Evolutionary conservation across 1,140 invertebrate species (phyloP), one percentile per base, ranked within the genome.

Genomic region (Macrocentrus cingulum): DNA sequence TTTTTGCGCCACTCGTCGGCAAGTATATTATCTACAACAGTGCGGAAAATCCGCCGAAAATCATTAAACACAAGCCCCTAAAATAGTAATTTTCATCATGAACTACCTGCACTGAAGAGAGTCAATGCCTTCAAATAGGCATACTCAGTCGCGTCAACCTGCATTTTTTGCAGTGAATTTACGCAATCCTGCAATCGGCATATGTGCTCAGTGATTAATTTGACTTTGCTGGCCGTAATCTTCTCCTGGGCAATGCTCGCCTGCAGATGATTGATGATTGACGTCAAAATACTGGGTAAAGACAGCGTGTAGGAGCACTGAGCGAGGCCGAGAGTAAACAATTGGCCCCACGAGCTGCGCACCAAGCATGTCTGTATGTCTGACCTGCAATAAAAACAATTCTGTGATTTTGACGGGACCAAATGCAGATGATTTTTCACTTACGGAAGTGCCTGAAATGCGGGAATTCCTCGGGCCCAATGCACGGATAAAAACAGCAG

Each of bases 261-360:
- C 75, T 87, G 84, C 36, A 87, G 71, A 67, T 87, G 85, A 69
- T 84, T 88, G 55, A 92, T 84, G 63, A 96, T 88, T 45, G 91
- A 91, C 29, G 86, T 86, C 39, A 96, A 80, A 66, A 96, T 94
- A 56, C 88, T 91, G 23, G 87, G 81, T 42, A 95, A 80, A 29
- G 90, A 91, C 69, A 96, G 81, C 42, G 87, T 84, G 20, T 90
- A 84, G 9, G 91, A 86, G 75, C 91, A 95, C 75, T 98, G 94
- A 1, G 93, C 89, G 54, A 99, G 81, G 5, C 95, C 95, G 13
- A 99, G 81, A 2, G 91, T 88, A 77, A 99, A 95, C 52, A 99
- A 73, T 71, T 98, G 93, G 69, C 92, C 87, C 97, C 97, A 99
- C 66, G 88, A 92, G 59, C 87, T 87, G 68, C 90, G 87, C 29